phyloP scores from a whole-genome alignment of 2,113 vertebrate genomes.

The Gadus chalcogrammus region DNA sequence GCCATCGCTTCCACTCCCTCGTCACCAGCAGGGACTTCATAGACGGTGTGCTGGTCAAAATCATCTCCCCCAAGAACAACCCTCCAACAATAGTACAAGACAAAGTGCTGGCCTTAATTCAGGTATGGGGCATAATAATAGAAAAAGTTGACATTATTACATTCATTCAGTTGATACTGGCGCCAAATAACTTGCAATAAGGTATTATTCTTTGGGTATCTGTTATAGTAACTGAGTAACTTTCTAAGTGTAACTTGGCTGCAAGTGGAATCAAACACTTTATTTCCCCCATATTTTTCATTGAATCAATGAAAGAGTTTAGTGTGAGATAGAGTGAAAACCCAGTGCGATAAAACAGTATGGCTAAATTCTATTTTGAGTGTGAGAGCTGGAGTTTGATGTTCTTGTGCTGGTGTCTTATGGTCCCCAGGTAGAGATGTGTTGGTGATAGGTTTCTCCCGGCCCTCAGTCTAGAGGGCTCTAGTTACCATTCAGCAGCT shows the following conservation, averaged over 20 bases:
- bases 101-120: constrained; percentile 95
- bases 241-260: too few relatives aligned
- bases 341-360: too few relatives aligned
- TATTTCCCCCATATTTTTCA: too few relatives aligned
- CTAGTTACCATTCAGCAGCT: constrained; percentile 63
- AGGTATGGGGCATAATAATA: constrained; percentile 73
- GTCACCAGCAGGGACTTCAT: constrained; percentile 95
- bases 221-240: too few relatives aligned
- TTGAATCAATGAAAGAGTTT: too few relatives aligned
- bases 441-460: constrained; percentile 33
- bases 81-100: constrained; percentile 97
- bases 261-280: too few relatives aligned
- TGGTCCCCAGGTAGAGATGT: constrained; percentile 28
- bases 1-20: constrained; percentile 92
- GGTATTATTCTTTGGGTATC: too few relatives aligned
- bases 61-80: constrained; percentile 96
- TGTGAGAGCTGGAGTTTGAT: background rate
- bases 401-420: constrained; percentile 14
- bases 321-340: too few relatives aligned
- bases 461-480: constrained; percentile 40
- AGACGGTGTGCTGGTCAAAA: constrained; percentile 93
- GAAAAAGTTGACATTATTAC: too few relatives aligned
- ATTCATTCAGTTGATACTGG: too few relatives aligned
- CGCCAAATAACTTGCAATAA: too few relatives aligned
- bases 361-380: background rate